Percentiles rank a stretch among this genome's conserved stretches.
phyloP scores from a whole-genome alignment of 2,797 vertebrate species.

The Diceros bicornis region DNA sequence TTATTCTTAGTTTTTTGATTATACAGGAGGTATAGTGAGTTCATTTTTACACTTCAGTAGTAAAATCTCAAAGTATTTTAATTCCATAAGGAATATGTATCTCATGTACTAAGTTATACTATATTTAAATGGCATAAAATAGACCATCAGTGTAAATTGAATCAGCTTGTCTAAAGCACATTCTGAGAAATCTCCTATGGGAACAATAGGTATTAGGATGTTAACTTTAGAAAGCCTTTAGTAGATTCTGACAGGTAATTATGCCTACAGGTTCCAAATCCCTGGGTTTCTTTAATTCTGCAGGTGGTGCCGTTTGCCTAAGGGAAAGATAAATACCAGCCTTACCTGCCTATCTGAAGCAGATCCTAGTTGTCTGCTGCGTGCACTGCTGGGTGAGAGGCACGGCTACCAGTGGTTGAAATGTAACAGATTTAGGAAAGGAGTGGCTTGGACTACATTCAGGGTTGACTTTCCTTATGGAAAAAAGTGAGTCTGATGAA shows the following conservation, averaged over 20 bases:
- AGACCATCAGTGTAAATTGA: not conserved
- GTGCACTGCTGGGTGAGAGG: not conserved
- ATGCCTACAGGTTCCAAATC: not conserved
- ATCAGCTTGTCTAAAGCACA: slow-evolving; percentile 51
- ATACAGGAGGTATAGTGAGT: not conserved
- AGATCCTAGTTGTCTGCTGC: not conserved
- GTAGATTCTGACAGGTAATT: slow-evolving; percentile 63
- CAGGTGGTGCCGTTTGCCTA: not conserved
- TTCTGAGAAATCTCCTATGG: slow-evolving; percentile 27
- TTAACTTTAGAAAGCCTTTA: slow-evolving; percentile 58
- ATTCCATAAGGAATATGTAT: not conserved
- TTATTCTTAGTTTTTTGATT: slow-evolving; percentile 5
- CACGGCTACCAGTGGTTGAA: not conserved
- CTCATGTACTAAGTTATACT: not conserved
- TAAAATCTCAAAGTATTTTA: slow-evolving; percentile 52
- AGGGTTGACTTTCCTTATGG: not conserved
- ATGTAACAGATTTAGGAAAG: not conserved
- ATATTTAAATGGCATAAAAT: not conserved
- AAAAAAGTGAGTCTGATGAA: not conserved
- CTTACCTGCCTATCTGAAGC: not conserved
- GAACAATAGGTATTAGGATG: slow-evolving; percentile 12
- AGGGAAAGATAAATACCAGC: not conserved
- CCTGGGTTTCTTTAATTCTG: slow-evolving; percentile 43
- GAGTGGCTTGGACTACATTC: not conserved
- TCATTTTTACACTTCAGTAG: not conserved